Percentiles rank a stretch among this genome's conserved stretches.
Conservation (phyloP, 2,888 invertebrate genomes). For the Ophion ventricosus region DNA sequence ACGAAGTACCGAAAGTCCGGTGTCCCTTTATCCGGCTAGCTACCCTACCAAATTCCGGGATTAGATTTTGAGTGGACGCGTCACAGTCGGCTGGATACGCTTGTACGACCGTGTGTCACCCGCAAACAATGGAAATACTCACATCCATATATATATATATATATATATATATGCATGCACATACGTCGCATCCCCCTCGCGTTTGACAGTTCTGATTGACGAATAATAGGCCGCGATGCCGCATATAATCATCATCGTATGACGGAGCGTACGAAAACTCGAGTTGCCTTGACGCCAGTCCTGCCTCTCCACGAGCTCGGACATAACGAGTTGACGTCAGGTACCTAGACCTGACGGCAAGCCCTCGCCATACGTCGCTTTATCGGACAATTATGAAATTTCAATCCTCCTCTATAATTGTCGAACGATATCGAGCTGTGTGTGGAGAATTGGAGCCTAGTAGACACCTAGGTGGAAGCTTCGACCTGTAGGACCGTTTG, state of each 20-base stretch:
- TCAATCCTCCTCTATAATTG: slow-evolving; percentile 3
- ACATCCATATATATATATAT: neutral
- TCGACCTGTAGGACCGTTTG: neutral
- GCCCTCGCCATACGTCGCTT: slow-evolving; percentile 29
- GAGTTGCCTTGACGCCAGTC: slow-evolving; percentile 12
- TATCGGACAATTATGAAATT: slow-evolving; percentile 38
- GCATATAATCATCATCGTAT: slow-evolving; percentile 64
- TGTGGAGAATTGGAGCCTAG: neutral
- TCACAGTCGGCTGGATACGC: slow-evolving; percentile 51
- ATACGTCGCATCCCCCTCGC: slow-evolving; percentile 40
- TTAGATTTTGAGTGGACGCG: slow-evolving; percentile 59
- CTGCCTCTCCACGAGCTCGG: neutral
- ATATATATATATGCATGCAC: neutral
- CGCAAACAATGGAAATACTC: slow-evolving; percentile 39
- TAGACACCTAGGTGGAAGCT: neutral
- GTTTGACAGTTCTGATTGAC: slow-evolving; percentile 67
- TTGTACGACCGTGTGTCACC: slow-evolving; percentile 66
- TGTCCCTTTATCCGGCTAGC: slow-evolving; percentile 8
- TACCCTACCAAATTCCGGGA: slow-evolving; percentile 24
- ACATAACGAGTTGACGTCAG: neutral
- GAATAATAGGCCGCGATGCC: slow-evolving; percentile 69
- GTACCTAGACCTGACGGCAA: slow-evolving; percentile 1
- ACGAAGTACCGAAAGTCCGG: slow-evolving; percentile 23
- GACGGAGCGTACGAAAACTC: slow-evolving; percentile 47
- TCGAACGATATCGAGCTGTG: slow-evolving; percentile 33